Base-by-base conservation (phyloP, 2,888 invertebrate genomes). In the Synergus japonicus region DNA sequence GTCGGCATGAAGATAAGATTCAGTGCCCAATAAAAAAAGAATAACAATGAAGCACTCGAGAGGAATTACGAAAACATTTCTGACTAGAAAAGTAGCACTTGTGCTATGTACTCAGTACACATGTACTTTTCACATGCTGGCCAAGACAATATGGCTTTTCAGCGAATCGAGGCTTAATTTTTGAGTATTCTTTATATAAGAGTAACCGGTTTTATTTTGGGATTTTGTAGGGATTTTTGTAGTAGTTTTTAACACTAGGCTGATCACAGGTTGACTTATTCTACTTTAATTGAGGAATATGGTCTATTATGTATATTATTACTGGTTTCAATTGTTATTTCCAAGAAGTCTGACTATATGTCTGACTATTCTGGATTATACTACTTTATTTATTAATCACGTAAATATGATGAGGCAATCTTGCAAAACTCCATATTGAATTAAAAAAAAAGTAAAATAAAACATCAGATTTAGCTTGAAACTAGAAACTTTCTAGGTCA, bases 1-100 rank as follows among this genome's bases (percentile, higher is more conserved):
- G 66, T 79, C 60, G 80, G 76, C 80, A 77, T 78, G 76, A 69
- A 87, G 84, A 88, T 86, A 84, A 87, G 84, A 84, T 81, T 82
- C 78, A 63, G 69, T 77, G 77, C 64, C 69, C 78, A 69, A 80
- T 84, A 79, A 83, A 84, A 83, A 81, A 78, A 49, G 49, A 60
- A 46, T 54, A 79, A 81, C 77, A 79, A 81, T 60, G 77, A 76
- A 80, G 77, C 77, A 64, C 63, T 73, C 63, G 22, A 60, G 18
- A 54, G 60, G 69, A 69, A 67, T 54, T 60, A 60, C 37, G 43
- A 37, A 49, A 41, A 41, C 29, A 49, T 49, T 22, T 54, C 44
- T 76, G 54, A 49, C 49, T 37, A 76, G 10, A 54, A 37, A 49
- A n/a, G 15, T 10, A 41, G 10, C 73, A 46, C 73, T 73, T 29